These are phyloP conservation scores for Coleophora flavipennella DNA, from an alignment of 2,888 invertebrate species.

Conservation along the genomic window DNA sequence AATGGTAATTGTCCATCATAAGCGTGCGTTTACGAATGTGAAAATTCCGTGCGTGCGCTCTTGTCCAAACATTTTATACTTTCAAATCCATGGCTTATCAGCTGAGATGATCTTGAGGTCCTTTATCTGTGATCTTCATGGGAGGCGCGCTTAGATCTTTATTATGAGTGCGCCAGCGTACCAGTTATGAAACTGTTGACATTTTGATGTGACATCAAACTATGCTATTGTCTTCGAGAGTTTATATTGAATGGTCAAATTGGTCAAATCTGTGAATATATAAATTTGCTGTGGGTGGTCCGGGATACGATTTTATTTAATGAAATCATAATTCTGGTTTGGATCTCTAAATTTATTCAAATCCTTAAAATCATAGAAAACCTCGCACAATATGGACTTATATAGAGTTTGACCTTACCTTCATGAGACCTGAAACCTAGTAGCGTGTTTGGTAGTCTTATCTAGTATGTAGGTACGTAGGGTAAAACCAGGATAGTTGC, in stretches of 20 bases:
- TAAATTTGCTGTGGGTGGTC: slow-evolving; percentile 22
- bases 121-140: slow-evolving; percentile 59
- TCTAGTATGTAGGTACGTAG: no score
- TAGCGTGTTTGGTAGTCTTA: no score
- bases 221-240: slow-evolving; percentile 53
- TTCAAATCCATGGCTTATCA: slow-evolving; percentile 65
- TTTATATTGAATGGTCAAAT: slow-evolving; percentile 43
- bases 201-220: slow-evolving; percentile 59
- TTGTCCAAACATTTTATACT: slow-evolving; percentile 71
- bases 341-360: no score
- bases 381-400: no score
- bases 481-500: no score
- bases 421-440: no score
- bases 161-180: slow-evolving; percentile 40
- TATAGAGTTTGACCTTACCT: no score
- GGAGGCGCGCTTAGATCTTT: slow-evolving; percentile 66
- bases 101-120: slow-evolving; percentile 63
- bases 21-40: slow-evolving; percentile 58
- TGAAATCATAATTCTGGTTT: no score
- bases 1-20: slow-evolving; percentile 43
- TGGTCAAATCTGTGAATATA: no score
- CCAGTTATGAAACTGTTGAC: slow-evolving; percentile 24
- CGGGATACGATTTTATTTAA: slow-evolving; percentile 37
- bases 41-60: slow-evolving; percentile 65
- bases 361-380: no score